Evolutionary conservation across 2,888 invertebrate genomes (phyloP).

Genomic region (Papilio gigon): DNA sequence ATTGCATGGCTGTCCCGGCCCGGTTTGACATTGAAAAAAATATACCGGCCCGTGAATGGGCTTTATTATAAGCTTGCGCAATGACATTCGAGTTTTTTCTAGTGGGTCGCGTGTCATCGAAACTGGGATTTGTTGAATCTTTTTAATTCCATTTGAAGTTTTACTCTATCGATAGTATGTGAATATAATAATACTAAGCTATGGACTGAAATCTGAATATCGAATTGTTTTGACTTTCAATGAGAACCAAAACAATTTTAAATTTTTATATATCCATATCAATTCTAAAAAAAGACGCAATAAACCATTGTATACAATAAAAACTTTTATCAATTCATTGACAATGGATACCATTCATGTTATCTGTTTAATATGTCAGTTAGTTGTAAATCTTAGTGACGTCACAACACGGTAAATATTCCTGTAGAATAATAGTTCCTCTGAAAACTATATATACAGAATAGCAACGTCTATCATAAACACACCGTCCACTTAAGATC

Average conservation of each 20-base stretch:
- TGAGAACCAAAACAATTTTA: neutral
- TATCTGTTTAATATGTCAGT: neutral
- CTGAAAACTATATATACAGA: no score
- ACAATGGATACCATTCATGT: slow-evolving; percentile 6
- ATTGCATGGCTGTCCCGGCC: slow-evolving; percentile 75
- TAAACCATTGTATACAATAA: neutral
- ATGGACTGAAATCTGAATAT: no score
- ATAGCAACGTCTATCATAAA: no score
- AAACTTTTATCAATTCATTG: neutral
- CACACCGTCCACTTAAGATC: no score
- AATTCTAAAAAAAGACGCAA: neutral
- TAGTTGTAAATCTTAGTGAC: slow-evolving; percentile 7
- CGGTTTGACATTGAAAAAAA: slow-evolving; percentile 75
- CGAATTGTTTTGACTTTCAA: neutral
- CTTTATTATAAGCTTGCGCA: slow-evolving; percentile 80
- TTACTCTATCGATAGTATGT: neutral
- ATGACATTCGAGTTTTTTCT: slow-evolving; percentile 76
- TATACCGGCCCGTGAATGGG: slow-evolving; percentile 73
- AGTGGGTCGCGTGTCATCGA: slow-evolving; percentile 69
- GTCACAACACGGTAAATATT: neutral
- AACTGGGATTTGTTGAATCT: slow-evolving; percentile 52
- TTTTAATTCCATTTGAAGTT: neutral
- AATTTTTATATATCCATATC: neutral
- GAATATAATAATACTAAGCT: no score
- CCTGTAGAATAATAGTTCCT: no score